Evolutionary conservation across 2,113 vertebrate species (phyloP).

Genomic region (Hymenochirus boettgeri): DNA sequence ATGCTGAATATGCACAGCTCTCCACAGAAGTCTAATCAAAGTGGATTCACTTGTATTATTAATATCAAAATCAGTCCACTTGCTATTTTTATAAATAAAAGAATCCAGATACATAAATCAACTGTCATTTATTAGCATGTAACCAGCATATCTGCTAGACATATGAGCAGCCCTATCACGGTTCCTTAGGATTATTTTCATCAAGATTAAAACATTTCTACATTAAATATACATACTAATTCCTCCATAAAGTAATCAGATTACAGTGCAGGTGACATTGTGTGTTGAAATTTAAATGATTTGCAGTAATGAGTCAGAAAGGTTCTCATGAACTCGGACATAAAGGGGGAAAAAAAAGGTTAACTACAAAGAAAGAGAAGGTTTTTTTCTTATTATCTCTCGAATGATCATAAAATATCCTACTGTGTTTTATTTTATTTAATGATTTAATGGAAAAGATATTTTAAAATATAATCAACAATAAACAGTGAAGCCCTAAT

Average conservation of each 20-base stretch:
- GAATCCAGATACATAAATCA: slow-evolving; percentile 99
- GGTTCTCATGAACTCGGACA: slow-evolving; percentile 66
- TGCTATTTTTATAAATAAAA: slow-evolving; percentile 99
- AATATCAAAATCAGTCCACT: slow-evolving; percentile 99
- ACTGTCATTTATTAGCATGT: slow-evolving; percentile 99
- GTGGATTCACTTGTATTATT: slow-evolving; percentile 99
- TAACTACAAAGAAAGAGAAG: slow-evolving; percentile 50
- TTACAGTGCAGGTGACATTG: slow-evolving; percentile 97
- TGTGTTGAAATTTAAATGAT: slow-evolving; percentile 81
- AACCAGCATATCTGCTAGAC: slow-evolving; percentile 96
- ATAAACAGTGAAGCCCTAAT: too few species aligned
- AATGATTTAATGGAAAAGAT: neutral
- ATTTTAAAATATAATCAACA: neutral
- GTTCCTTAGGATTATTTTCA: slow-evolving; percentile 93
- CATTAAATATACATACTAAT: slow-evolving; percentile 99
- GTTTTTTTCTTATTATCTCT: slow-evolving; percentile 59
- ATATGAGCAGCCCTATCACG: slow-evolving; percentile 83
- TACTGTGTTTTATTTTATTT: neutral
- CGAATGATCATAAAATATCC: slow-evolving; percentile 44
- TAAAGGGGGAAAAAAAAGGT: slow-evolving; percentile 53
- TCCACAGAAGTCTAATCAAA: slow-evolving; percentile 99
- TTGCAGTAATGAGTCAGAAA: slow-evolving; percentile 86
- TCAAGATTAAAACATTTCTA: slow-evolving; percentile 93
- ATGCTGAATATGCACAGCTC: slow-evolving; percentile 99
- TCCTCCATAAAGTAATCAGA: slow-evolving; percentile 95